Evolutionary conservation across 2,113 vertebrate genomes (phyloP), one percentile per base, ranked within the genome.

Genomic region (Melierax canorus): DNA sequence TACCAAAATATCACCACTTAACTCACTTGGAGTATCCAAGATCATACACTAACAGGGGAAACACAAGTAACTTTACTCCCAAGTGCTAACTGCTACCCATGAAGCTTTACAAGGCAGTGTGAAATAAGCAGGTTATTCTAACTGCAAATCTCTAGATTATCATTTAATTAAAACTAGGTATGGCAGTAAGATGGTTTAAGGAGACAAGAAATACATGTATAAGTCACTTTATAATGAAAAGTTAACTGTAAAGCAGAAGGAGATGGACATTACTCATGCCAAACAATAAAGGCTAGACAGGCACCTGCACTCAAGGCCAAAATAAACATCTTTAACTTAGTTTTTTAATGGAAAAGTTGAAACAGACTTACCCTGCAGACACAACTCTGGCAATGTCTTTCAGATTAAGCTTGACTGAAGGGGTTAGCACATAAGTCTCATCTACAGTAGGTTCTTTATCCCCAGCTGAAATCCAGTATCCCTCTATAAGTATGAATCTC

Each of bases 351-450:
- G 4, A 78, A 38, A 94, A 55, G 11, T 36, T 63, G 26, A 59
- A 73, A 68, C 39, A 85, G 58, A 98, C 99, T 92, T 98, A 99
- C 99, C 99, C 98, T 76, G 99, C 99, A 85, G 99, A 99, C 22
- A 99, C 99, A 80, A 99, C 99, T 93, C 99, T 98, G 84, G 98
- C 98, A 59, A 99, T 98, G 89, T 99, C 99, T 66, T 98, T 98
- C 24, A 99, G 98, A 97, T 99, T 99, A 72, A 99, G 98, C 55
- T 99, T 99, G 84, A 99, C 99, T 4, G 99, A 99, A 77, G 98
- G 73, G 0, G 99, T 99, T 69, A 99, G 98, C 88, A 99, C 98
- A 2, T 99, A 99, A 55, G 97, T 98, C 56, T 99, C 98, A 97
- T 99, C 99, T 78, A 99, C 92, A 12, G 85, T 79, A 16, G 99